Conservation (phyloP, 2,113 vertebrate genomes). For the Pholis gunnellus region DNA sequence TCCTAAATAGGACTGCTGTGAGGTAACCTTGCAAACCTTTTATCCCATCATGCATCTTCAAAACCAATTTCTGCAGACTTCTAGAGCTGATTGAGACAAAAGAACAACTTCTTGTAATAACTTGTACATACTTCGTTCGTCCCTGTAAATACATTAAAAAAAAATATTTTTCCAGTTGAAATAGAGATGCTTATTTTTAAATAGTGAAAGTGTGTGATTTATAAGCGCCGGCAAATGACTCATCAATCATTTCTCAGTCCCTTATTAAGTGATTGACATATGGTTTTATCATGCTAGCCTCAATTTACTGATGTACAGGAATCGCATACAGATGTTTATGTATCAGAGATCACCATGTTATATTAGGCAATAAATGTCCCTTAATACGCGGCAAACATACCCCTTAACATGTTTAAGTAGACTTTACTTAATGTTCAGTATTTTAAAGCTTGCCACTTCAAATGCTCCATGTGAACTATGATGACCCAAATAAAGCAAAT, state of each 20-base stretch:
- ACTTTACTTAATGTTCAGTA: conserved; percentile 27
- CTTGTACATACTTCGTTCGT: conserved; percentile 61
- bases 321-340: conserved; percentile 6
- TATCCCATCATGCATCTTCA: background rate
- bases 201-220: background rate
- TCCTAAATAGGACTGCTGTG: background rate
- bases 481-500: conserved; percentile 77
- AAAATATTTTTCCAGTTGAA: conserved; percentile 54
- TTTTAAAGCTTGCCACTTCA: conserved; percentile 51
- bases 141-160: conserved; percentile 77
- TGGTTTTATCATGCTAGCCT: conserved; percentile 34
- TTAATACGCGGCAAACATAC: conserved; percentile 12
- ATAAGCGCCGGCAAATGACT: conserved; percentile 15
- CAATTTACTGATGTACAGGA: conserved; percentile 17
- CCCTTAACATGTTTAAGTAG: conserved; percentile 36
- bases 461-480: conserved; percentile 45
- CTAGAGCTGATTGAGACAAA: conserved; percentile 30
- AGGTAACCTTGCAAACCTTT: background rate
- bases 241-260: background rate
- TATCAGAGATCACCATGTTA: conserved; percentile 2
- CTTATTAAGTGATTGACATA: conserved; percentile 7
- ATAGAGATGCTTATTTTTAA: conserved; percentile 49
- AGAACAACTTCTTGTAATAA: conserved; percentile 39
- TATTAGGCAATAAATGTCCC: conserved; percentile 36
- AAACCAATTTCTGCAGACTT: background rate